Evolutionary conservation across 23 tunicate genomes (phyloP).

Genomic region (Ciona savignyi): DNA sequence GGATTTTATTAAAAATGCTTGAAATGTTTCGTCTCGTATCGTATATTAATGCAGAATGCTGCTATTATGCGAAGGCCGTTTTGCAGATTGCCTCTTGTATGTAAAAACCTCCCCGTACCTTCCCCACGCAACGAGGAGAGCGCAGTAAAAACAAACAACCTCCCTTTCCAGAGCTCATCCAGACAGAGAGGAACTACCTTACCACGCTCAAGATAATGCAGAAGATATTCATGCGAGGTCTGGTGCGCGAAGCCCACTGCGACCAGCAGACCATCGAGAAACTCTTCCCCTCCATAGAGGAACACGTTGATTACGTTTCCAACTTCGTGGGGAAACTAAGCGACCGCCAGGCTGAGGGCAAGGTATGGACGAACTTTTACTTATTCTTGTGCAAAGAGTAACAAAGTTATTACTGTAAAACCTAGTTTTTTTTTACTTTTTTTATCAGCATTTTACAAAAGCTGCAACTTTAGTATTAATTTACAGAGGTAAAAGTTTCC

Average conservation of each 20-base stretch:
- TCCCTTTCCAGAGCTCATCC: constrained; percentile 70
- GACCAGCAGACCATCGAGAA: constrained; percentile 46
- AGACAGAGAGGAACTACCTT: constrained; percentile 84
- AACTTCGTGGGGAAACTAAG: constrained; percentile 51
- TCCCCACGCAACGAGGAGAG: background rate
- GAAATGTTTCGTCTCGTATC: background rate
- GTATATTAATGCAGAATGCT: background rate
- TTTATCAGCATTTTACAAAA: background rate
- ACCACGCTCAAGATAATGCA: constrained; percentile 83
- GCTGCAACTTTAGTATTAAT: background rate
- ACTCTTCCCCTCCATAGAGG: constrained; percentile 82
- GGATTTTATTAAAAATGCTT: no score
- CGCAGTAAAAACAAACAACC: background rate
- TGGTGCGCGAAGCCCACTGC: constrained; percentile 44
- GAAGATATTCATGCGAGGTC: constrained; percentile 65
- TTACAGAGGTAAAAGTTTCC: background rate
- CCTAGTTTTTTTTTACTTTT: no score
- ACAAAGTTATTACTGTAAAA: background rate
- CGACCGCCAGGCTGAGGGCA: constrained; percentile 42
- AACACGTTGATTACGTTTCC: constrained; percentile 59
- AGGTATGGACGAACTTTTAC: constrained; percentile 14
- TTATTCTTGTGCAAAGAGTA: background rate
- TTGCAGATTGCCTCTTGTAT: background rate
- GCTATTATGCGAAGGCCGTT: background rate
- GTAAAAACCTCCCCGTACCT: background rate